Conservation (phyloP, 2,797 vertebrate genomes). For the Psittacula echo region DNA sequence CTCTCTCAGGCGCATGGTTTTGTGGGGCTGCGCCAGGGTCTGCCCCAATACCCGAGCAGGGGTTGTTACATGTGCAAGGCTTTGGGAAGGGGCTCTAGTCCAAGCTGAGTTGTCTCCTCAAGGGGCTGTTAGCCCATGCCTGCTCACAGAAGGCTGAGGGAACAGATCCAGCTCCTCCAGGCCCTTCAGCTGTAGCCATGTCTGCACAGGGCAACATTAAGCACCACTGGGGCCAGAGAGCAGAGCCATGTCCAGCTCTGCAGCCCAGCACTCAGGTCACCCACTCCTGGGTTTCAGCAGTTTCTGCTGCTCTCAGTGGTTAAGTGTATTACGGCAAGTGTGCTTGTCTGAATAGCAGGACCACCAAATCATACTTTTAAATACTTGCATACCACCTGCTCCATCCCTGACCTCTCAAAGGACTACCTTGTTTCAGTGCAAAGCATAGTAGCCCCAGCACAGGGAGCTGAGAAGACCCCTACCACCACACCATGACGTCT, state of each 20-base stretch:
- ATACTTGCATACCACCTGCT: too few relatives aligned
- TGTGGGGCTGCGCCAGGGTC: rapidly evolving
- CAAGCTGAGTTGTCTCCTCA: neutral
- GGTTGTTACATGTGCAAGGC: neutral
- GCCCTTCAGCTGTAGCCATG: rapidly evolving
- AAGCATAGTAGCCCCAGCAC: neutral
- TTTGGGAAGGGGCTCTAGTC: neutral
- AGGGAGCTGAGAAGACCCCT: neutral
- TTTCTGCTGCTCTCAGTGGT: neutral
- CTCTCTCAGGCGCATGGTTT: rapidly evolving
- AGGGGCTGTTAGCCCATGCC: rapidly evolving
- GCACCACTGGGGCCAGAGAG: neutral
- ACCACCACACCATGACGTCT: neutral
- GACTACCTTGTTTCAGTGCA: neutral
- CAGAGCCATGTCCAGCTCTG: rapidly evolving
- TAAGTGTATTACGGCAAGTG: neutral
- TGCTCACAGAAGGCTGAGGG: neutral
- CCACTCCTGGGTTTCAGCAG: neutral
- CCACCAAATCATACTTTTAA: neutral
- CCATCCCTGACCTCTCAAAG: neutral
- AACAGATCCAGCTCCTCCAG: neutral
- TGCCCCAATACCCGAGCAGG: neutral
- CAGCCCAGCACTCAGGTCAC: neutral
- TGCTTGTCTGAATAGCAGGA: neutral
- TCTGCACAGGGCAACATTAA: neutral